Conservation (phyloP, 1,140 invertebrate species). For the Dreissena rostriformis region DNA sequence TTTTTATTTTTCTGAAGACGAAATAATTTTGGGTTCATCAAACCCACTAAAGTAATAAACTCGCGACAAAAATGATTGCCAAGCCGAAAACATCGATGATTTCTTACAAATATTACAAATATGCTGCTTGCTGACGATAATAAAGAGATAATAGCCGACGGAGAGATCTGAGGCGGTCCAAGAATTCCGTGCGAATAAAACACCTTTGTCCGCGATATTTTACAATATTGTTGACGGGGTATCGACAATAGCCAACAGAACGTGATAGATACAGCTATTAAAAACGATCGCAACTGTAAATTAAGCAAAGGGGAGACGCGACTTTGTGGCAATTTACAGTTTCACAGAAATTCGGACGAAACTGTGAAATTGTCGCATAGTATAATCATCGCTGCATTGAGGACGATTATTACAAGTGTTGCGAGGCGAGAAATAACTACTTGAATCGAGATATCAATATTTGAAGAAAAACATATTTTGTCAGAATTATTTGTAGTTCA, state of each 20-base stretch:
- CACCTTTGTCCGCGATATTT: constrained; percentile 6
- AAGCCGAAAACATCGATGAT: not conserved
- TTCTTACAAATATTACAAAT: no score
- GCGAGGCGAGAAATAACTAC: not conserved
- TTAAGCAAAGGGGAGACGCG: constrained; percentile 37
- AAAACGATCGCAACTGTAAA: constrained; percentile 33
- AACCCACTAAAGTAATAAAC: not conserved
- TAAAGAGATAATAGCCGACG: constrained; percentile 24
- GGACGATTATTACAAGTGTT: not conserved
- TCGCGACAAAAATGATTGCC: not conserved
- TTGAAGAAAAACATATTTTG: not conserved
- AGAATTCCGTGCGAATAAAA: constrained; percentile 3
- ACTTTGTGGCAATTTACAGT: constrained; percentile 38
- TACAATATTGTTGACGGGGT: not conserved
- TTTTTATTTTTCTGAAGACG: not conserved
- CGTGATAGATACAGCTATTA: constrained; percentile 6
- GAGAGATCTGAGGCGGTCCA: not conserved
- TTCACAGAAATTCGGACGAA: constrained; percentile 8
- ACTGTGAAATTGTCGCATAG: constrained; percentile 31
- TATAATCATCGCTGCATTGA: not conserved
- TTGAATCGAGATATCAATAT: constrained; percentile 25
- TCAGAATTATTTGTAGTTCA: not conserved
- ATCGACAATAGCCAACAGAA: not conserved
- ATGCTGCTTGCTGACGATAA: not conserved
- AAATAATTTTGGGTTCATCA: not conserved